Percentiles rank a stretch among this genome's conserved stretches.
phyloP scores from a whole-genome alignment of 1,140 invertebrate species.

The Temnothorax longispinosus region DNA sequence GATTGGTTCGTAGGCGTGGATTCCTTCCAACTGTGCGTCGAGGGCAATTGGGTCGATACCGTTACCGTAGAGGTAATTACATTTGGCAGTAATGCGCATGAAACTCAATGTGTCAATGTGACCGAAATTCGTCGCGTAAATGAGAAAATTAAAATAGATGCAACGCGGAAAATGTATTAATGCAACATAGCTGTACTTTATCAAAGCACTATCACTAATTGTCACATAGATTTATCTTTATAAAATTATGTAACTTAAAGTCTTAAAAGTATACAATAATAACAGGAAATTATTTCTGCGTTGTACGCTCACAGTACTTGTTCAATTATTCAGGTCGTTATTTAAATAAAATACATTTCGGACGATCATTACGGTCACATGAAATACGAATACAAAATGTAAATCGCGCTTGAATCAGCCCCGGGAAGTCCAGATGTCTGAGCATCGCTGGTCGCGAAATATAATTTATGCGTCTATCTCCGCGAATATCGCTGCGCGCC shows the following conservation, averaged over 20 bases:
- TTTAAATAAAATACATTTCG: background rate
- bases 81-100: background rate
- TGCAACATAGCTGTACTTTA: background rate
- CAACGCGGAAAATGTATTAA: no score
- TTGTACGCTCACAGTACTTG: background rate
- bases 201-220: background rate
- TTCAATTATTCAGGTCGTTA: background rate
- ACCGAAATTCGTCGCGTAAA: background rate
- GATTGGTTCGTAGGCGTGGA: conserved; percentile 99
- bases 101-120: background rate
- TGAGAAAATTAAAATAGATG: background rate
- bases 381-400: background rate
- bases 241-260: background rate
- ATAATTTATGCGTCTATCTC: conserved; percentile 47
- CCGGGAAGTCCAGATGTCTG: background rate
- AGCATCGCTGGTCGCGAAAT: background rate
- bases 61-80: conserved; percentile 93
- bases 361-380: background rate
- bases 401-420: conserved; percentile 10
- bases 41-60: conserved; percentile 97
- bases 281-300: background rate
- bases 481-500: background rate
- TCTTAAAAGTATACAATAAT: background rate
- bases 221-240: background rate
- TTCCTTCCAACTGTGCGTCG: conserved; percentile 95